Percentiles rank a stretch among this genome's conserved stretches.
phyloP scores from a whole-genome alignment of 2,113 vertebrate species.

The Corythaixoides concolor region DNA sequence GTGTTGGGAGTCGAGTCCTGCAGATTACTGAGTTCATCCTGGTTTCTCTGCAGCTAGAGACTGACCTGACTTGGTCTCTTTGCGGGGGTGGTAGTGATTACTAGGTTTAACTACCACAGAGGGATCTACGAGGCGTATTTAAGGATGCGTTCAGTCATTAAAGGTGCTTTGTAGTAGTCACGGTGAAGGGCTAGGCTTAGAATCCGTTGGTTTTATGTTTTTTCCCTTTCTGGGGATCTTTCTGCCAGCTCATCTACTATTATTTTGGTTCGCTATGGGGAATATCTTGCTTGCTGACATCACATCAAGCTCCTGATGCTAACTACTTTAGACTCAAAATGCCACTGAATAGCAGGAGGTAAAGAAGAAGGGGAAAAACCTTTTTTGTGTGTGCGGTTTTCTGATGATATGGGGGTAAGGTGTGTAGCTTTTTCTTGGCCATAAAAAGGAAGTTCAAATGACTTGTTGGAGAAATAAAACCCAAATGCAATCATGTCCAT shows the following conservation, averaged over 20 bases:
- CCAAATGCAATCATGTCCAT: neutral
- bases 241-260: constrained; percentile 8
- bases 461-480: accelerated
- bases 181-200: neutral
- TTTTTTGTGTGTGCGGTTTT: neutral
- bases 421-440: neutral
- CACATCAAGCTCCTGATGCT: neutral
- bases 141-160: neutral
- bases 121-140: neutral
- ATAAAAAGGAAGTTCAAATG: neutral
- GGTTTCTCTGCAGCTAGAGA: neutral
- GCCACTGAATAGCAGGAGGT: neutral
- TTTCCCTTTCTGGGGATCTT: neutral
- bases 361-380: neutral
- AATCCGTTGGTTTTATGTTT: neutral
- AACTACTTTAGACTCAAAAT: constrained; percentile 10
- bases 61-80: neutral
- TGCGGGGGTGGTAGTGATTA: neutral
- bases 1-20: accelerated
- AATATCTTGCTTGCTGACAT: neutral
- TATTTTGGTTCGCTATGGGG: neutral
- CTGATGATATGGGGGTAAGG: neutral
- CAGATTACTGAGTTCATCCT: neutral
- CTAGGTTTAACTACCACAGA: neutral
- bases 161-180: neutral